Evolutionary conservation across 2,888 invertebrate species (phyloP).

Genomic region (Agriotes lineatus): DNA sequence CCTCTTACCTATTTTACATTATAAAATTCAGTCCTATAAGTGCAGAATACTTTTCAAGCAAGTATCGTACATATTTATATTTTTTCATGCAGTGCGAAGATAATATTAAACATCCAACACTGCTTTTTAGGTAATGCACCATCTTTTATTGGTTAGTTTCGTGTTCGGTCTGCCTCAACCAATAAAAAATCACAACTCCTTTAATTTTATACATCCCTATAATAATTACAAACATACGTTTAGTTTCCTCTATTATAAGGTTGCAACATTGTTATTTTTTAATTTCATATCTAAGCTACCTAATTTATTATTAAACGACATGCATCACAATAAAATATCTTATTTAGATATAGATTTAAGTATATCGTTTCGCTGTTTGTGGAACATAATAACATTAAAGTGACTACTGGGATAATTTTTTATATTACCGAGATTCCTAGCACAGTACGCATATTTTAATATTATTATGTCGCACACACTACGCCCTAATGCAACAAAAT

Average conservation of each 20-base stretch:
- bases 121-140: not conserved
- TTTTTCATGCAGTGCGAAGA: slow-evolving; percentile 5
- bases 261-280: slow-evolving; percentile 24
- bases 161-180: not conserved
- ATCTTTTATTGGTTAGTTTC: not conserved
- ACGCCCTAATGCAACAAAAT: not conserved
- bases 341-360: slow-evolving; percentile 24
- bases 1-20: not conserved
- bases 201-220: slow-evolving; percentile 26
- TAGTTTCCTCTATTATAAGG: slow-evolving; percentile 11
- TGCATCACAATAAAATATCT: slow-evolving; percentile 39
- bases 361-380: slow-evolving; percentile 9
- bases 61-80: slow-evolving; percentile 13
- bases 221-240: slow-evolving; percentile 21
- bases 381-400: not conserved
- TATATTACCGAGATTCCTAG: too few relatives aligned
- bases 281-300: slow-evolving; percentile 49
- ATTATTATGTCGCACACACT: slow-evolving; percentile 10
- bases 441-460: not conserved
- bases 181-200: slow-evolving; percentile 1
- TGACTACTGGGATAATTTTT: too few relatives aligned
- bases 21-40: slow-evolving; percentile 39
- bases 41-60: slow-evolving; percentile 31
- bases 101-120: slow-evolving; percentile 12
- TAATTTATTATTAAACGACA: slow-evolving; percentile 38